Conservation (phyloP, 2,113 vertebrate genomes). For the Pteruthius melanotis region DNA sequence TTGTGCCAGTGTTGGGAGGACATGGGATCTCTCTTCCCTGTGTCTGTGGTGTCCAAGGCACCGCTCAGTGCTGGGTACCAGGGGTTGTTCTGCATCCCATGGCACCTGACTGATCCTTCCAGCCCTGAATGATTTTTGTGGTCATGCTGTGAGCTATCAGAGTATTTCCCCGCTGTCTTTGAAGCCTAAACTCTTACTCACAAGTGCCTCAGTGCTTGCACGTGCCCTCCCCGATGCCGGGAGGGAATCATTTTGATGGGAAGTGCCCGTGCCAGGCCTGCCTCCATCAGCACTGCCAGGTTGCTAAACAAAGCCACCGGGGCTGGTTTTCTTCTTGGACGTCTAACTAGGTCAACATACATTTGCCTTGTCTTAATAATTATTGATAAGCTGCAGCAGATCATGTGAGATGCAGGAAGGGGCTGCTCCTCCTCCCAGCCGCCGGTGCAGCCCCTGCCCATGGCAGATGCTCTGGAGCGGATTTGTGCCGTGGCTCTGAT, state of each 20-base stretch:
- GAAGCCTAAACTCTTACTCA: neutral
- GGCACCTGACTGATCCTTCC: neutral
- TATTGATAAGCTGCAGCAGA: slow-evolving; percentile 37
- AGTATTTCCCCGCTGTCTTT: fast-evolving
- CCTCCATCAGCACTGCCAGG: neutral
- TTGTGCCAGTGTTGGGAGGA: neutral
- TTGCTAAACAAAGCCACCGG: neutral
- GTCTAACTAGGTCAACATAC: slow-evolving; percentile 65
- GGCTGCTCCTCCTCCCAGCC: neutral
- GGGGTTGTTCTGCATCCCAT: neutral
- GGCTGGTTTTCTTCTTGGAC: slow-evolving; percentile 53
- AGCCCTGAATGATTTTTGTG: neutral
- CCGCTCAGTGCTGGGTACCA: fast-evolving
- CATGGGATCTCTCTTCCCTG: fast-evolving
- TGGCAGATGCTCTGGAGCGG: neutral
- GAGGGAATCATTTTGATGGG: fast-evolving
- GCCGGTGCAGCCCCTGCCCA: neutral
- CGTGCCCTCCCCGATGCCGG: fast-evolving
- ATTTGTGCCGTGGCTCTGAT: neutral
- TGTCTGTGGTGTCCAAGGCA: neutral
- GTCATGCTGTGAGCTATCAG: neutral
- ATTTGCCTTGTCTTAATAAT: slow-evolving; percentile 60
- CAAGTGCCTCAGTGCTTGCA: neutral
- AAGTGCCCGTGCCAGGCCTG: neutral
- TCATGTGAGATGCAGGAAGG: neutral